Conservation (phyloP, 2,113 vertebrate genomes). For the Sprattus sprattus region DNA sequence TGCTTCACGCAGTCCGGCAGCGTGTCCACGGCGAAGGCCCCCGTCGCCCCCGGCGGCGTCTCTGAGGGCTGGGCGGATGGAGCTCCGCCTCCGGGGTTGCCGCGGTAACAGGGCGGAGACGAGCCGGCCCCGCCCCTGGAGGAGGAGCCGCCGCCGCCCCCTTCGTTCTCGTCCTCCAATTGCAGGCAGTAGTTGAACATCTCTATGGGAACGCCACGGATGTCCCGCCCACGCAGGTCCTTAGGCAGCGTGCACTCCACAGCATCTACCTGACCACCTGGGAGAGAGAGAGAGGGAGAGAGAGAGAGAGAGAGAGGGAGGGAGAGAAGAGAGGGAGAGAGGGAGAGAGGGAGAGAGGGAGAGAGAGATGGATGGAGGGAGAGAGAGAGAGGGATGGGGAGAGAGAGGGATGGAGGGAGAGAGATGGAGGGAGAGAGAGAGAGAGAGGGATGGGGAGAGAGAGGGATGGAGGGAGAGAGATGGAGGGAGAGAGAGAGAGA, state of each 20-base stretch:
- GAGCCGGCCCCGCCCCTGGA: constrained; percentile 49
- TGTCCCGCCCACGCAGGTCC: constrained; percentile 93
- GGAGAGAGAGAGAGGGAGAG: constrained; percentile 39
- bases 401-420: background rate
- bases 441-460: background rate
- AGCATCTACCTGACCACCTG: constrained; percentile 94
- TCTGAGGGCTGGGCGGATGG: constrained; percentile 70
- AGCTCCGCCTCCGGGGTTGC: constrained; percentile 55
- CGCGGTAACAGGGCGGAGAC: constrained; percentile 80
- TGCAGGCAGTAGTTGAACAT: constrained; percentile 99
- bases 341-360: background rate
- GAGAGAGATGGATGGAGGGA: background rate
- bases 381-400: constrained; percentile 24
- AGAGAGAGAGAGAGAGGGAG: background rate
- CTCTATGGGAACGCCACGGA: constrained; percentile 91
- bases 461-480: background rate
- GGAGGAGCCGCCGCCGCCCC: constrained; percentile 41
- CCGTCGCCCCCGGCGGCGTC: constrained; percentile 54
- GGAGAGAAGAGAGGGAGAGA: background rate
- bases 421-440: background rate
- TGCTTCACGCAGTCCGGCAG: constrained; percentile 75
- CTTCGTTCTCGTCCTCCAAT: constrained; percentile 86
- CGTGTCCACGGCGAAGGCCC: constrained; percentile 43
- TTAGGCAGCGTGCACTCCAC: constrained; percentile 94
- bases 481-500: constrained; percentile 31